phyloP scores from a whole-genome alignment of 2,113 vertebrate species.

The Festucalex cinctus region DNA sequence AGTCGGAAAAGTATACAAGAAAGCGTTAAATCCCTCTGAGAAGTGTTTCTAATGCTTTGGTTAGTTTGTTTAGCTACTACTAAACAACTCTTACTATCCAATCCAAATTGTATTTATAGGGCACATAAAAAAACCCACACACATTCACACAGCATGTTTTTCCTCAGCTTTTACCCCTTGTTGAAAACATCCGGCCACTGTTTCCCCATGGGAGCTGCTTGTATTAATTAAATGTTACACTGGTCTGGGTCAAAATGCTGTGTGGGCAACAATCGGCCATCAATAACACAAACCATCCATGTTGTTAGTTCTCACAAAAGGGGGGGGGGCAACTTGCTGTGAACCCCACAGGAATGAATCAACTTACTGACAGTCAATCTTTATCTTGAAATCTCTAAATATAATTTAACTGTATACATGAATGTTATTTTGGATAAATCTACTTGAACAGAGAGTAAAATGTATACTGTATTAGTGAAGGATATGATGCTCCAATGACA shows the following conservation, averaged over 20 bases:
- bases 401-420: slow-evolving; percentile 6
- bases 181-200: slow-evolving; percentile 1
- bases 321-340: slow-evolving; percentile 9
- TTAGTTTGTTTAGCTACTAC: not conserved
- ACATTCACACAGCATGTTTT: not conserved
- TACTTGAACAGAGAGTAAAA: not conserved
- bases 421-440: slow-evolving; percentile 10
- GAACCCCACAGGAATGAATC: slow-evolving; percentile 10
- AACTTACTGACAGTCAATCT: slow-evolving; percentile 9
- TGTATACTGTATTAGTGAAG: not conserved
- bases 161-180: not conserved
- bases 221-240: slow-evolving; percentile 43
- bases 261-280: slow-evolving; percentile 27
- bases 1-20: not conserved
- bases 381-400: slow-evolving; percentile 14
- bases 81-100: not conserved
- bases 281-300: slow-evolving; percentile 48
- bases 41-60: not conserved
- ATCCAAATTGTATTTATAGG: not conserved
- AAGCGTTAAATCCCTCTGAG: not conserved
- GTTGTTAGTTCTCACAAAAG: slow-evolving; percentile 31
- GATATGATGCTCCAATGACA: not conserved
- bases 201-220: slow-evolving; percentile 8
- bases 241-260: slow-evolving; percentile 20
- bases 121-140: not conserved